phyloP scores from a whole-genome alignment of 2,888 invertebrate species.

The Drosophila multiciliata region DNA sequence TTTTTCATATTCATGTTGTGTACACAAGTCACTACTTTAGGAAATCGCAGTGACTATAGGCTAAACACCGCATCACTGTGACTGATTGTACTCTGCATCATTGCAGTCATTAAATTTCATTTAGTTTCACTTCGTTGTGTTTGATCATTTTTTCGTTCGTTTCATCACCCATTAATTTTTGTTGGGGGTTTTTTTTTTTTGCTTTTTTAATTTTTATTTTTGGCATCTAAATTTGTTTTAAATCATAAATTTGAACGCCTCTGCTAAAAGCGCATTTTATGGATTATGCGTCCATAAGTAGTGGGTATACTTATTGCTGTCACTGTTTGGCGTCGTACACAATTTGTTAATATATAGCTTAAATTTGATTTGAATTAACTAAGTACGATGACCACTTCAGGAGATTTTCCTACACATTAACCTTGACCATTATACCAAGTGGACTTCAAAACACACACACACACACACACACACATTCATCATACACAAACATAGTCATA shows the following conservation, averaged over 20 bases:
- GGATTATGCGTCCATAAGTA: constrained; percentile 17
- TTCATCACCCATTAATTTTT: constrained; percentile 2
- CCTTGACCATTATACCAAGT: constrained; percentile 36
- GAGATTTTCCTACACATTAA: constrained; percentile 23
- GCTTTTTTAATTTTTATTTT: not conserved
- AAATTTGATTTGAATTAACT: constrained; percentile 57
- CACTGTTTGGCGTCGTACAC: constrained; percentile 45
- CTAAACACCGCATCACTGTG: constrained; percentile 19
- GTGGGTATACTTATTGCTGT: constrained; percentile 49
- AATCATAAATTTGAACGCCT: constrained; percentile 58
- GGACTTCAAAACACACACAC: not conserved
- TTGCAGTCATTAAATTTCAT: constrained; percentile 21
- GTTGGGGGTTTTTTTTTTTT: not conserved
- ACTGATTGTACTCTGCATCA: constrained; percentile 2
- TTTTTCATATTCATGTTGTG: not conserved
- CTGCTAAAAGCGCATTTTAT: constrained; percentile 37
- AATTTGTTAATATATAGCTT: constrained; percentile 62
- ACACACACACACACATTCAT: constrained; percentile 11
- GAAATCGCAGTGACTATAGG: constrained; percentile 8
- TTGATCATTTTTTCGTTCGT: not conserved
- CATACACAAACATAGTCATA: constrained; percentile 2
- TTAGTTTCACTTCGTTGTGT: constrained; percentile 21
- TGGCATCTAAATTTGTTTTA: constrained; percentile 11
- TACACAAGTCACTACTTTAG: not conserved
- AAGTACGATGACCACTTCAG: constrained; percentile 32